Conservation (phyloP, 1,140 invertebrate species). For the Lordiphosa collinella region DNA sequence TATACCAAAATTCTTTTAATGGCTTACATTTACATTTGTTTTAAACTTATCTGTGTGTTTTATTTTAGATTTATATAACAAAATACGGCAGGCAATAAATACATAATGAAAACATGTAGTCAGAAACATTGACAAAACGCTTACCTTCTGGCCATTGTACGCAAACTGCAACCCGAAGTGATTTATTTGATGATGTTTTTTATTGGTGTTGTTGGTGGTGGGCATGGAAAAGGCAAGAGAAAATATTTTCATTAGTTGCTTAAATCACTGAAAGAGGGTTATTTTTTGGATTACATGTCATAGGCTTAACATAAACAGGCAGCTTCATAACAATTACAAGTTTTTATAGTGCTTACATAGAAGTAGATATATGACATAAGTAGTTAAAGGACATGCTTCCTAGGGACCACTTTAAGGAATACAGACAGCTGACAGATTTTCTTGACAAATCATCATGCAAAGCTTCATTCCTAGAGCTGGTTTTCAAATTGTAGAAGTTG, state of each 20-base stretch:
- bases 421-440: too few relatives aligned
- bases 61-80: constrained; percentile 51
- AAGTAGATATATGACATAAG: constrained; percentile 24
- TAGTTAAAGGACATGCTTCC: not conserved
- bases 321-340: constrained; percentile 38
- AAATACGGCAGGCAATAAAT: constrained; percentile 73
- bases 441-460: too few relatives aligned
- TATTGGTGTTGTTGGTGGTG: constrained; percentile 18
- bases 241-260: constrained; percentile 63
- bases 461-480: too few relatives aligned
- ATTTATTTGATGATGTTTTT: constrained; percentile 20
- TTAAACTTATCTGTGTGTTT: constrained; percentile 15
- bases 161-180: constrained; percentile 86
- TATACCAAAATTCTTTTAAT: too few relatives aligned
- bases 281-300: constrained; percentile 39
- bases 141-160: constrained; percentile 93
- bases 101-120: constrained; percentile 50
- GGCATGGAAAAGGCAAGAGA: constrained; percentile 70
- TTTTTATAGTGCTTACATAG: constrained; percentile 35
- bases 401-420: too few relatives aligned
- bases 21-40: not conserved
- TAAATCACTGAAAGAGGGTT: constrained; percentile 23
- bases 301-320: constrained; percentile 53
- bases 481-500: too few relatives aligned
- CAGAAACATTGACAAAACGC: constrained; percentile 73